These are phyloP conservation scores for Ctenochaetus hawaiiensis DNA, from an alignment of 2,797 vertebrate genomes.

Conservation along the genomic window DNA sequence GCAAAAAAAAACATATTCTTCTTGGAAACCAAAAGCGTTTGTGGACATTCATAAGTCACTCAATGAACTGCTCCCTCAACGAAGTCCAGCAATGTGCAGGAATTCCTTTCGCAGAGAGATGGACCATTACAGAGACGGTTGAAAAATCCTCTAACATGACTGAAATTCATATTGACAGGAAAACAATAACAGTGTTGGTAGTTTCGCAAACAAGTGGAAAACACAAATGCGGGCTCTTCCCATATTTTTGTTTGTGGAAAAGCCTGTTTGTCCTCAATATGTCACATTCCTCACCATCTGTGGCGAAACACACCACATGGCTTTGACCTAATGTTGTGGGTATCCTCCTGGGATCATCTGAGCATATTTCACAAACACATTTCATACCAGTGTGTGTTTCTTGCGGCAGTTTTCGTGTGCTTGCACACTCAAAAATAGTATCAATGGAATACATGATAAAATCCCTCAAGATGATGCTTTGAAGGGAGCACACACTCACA, in stretches of 20 bases:
- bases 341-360: constrained; percentile 68
- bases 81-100: constrained; percentile 49
- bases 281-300: constrained; percentile 78
- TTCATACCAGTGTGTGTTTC: constrained; percentile 47
- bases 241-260: constrained; percentile 82
- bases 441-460: background rate
- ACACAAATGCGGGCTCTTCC: constrained; percentile 76
- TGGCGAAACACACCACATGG: constrained; percentile 76
- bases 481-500: background rate
- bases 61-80: constrained; percentile 24
- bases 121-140: constrained; percentile 51
- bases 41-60: constrained; percentile 39
- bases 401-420: background rate
- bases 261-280: constrained; percentile 81
- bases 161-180: constrained; percentile 80
- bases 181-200: constrained; percentile 80
- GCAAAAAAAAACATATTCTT: constrained; percentile 23
- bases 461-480: constrained; percentile 13
- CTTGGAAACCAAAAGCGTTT: constrained; percentile 44
- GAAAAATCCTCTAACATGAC: constrained; percentile 54
- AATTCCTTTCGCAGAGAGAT: constrained; percentile 56
- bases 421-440: background rate
- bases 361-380: constrained; percentile 56
- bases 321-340: constrained; percentile 80
- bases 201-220: constrained; percentile 80